Base-by-base conservation (phyloP, 2,797 vertebrate species). In the Rhodeus uyekii region DNA sequence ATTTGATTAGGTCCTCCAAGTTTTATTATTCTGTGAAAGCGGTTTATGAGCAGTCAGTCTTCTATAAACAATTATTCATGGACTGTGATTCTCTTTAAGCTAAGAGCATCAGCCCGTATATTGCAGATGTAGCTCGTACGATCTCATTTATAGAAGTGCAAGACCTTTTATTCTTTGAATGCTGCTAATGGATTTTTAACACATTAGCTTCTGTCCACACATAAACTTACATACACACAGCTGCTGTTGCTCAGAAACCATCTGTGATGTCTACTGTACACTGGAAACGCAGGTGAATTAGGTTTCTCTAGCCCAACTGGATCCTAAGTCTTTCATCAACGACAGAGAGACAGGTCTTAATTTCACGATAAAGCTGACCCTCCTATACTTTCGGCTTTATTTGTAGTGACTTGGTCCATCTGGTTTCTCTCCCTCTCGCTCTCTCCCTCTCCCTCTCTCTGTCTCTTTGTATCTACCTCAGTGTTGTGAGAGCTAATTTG, bases 401-500 rank as follows among this genome's bases (percentile, higher is more conserved):
- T 83, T 48, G 44, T 68, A 84, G 78, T 79, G 82, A 83, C 74
- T 74, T 67, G 44, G 29, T 86, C 80, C 74, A 82, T 84, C 76
- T 86, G 76, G 34, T 71, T 38, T 74, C 24, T 80, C 22, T 75
- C 71, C 76, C 42, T 19, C 34, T 44, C 42, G 13, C 42, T 44
- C 42, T 14, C 42, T 44, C 42, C 14, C 42, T 44, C 13, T 44
- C 42, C 14, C 42, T 44, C 42, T 44, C 42, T 44, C 82, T 63
- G 60, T 82, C 58, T 73, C 46, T 84, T 22, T 75, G 53, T 80
- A 32, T 76, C 64, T 83, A 38, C n/a, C 29, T 68, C 38, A 44
- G 55, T 60, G 84, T 76, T 80, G 39, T 83, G 79, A 83, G 85
- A 86, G 80, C 81, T 83, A 61, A 85, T 85, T 87, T 83, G 87